These are phyloP conservation scores for Epsilonema sp. DNA, from an alignment of 2,888 invertebrate genomes.

Conservation along the genomic window DNA sequence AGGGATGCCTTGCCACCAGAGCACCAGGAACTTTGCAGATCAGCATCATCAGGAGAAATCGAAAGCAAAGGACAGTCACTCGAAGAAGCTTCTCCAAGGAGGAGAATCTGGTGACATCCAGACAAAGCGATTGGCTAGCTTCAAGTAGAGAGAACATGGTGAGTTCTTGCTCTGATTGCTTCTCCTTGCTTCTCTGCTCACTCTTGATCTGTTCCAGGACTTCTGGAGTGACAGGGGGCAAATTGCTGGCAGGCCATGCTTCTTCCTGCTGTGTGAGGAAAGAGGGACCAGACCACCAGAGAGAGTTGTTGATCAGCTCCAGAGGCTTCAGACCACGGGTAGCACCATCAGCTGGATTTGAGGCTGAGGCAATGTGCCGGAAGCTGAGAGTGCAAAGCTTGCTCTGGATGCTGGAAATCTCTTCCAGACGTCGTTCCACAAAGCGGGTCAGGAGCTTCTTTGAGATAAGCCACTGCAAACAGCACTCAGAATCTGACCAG, in stretches of 20 bases:
- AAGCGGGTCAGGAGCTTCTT: slow-evolving; percentile 7
- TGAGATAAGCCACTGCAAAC: slow-evolving; percentile 12
- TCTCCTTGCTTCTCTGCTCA: too few relatives aligned
- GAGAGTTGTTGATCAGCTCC: slow-evolving; percentile 5
- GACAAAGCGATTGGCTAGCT: too few relatives aligned
- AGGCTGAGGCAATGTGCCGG: slow-evolving; percentile 11
- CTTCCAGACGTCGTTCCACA: slow-evolving; percentile 13
- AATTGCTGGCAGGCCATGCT: not conserved
- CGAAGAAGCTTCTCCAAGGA: too few relatives aligned
- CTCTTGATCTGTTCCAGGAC: too few relatives aligned
- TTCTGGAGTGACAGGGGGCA: not conserved
- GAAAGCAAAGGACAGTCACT: too few relatives aligned
- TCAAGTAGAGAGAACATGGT: too few relatives aligned
- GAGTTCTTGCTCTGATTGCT: too few relatives aligned
- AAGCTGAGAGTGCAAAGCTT: slow-evolving; percentile 5
- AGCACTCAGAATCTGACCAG: slow-evolving; percentile 13
- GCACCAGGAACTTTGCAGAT: too few relatives aligned
- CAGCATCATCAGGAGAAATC: too few relatives aligned
- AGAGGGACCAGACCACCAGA: slow-evolving; percentile 14
- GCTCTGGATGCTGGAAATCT: too few relatives aligned
- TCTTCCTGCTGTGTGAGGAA: slow-evolving; percentile 10
- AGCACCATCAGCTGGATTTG: slow-evolving; percentile 15
- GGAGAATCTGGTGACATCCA: too few relatives aligned
- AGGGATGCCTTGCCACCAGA: too few relatives aligned
- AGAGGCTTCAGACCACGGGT: slow-evolving; percentile 11